phyloP scores from a whole-genome alignment of 2,888 invertebrate species.

The Phyllotreta striolata region DNA sequence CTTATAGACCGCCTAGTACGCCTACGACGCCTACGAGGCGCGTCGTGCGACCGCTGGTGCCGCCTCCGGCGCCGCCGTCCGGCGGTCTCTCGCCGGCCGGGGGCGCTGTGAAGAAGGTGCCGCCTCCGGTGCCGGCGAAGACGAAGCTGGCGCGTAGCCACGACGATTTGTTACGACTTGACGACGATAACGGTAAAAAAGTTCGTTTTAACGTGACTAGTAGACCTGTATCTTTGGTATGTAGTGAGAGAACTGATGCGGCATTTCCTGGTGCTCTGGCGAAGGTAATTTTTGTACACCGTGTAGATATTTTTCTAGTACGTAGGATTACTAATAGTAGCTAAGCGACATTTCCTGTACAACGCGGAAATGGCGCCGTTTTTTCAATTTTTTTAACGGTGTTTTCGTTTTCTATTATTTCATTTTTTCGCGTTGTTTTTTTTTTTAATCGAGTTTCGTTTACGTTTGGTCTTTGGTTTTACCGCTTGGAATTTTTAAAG shows the following conservation, averaged over 20 bases:
- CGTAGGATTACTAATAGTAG: conserved; percentile 3
- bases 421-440: too few relatives aligned
- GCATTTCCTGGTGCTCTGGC: conserved; percentile 42
- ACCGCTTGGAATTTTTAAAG: conserved; percentile 45
- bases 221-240: conserved; percentile 44
- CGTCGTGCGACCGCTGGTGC: conserved; percentile 33
- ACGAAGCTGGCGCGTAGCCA: conserved; percentile 43
- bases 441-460: conserved; percentile 17
- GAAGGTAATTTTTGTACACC: conserved; percentile 40
- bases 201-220: conserved; percentile 39
- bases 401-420: neutral
- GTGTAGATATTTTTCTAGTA: conserved; percentile 2
- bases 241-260: conserved; percentile 46
- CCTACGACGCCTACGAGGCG: conserved; percentile 21
- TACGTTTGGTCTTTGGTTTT: conserved; percentile 3
- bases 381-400: neutral
- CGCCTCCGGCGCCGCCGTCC: conserved; percentile 38
- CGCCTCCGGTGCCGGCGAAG: conserved; percentile 45
- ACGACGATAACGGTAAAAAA: conserved; percentile 12
- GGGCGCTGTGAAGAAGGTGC: conserved; percentile 39
- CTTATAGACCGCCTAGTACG: conserved; percentile 9
- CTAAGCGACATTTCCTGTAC: too few relatives aligned
- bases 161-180: conserved; percentile 44
- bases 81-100: conserved; percentile 36
- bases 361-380: neutral